Conservation (phyloP, 2,797 vertebrate species). For the Threskiornis aethiopicus region DNA sequence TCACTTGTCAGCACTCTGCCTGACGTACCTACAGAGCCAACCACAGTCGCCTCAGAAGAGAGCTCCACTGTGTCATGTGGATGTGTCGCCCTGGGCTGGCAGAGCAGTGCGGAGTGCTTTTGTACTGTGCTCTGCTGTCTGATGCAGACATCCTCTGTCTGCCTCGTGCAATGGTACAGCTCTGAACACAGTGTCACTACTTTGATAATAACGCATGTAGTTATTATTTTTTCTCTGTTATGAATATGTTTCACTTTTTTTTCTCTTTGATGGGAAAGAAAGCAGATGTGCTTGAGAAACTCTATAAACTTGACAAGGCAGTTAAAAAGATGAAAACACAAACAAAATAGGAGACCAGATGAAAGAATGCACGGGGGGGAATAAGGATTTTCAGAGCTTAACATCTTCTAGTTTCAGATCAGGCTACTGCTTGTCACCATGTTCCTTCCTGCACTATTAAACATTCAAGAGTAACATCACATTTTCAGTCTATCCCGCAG, state of each 20-base stretch:
- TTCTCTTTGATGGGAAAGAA: not conserved
- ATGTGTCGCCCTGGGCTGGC: rapidly evolving
- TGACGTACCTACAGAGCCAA: not conserved
- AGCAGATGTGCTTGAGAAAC: not conserved
- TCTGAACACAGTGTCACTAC: not conserved
- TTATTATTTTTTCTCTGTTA: not conserved
- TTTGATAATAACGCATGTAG: not conserved
- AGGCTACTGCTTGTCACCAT: not conserved
- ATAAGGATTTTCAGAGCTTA: not conserved
- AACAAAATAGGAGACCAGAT: not conserved
- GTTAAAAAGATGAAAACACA: constrained; percentile 5
- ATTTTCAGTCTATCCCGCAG: constrained; percentile 3
- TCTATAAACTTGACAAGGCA: not conserved
- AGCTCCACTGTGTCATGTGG: rapidly evolving
- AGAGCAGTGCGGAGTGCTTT: not conserved
- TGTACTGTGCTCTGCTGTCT: not conserved
- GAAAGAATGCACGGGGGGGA: not conserved
- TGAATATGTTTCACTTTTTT: not conserved
- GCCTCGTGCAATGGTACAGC: rapidly evolving
- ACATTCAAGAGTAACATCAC: not conserved
- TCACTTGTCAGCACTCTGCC: not conserved
- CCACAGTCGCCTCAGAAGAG: rapidly evolving
- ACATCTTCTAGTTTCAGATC: not conserved
- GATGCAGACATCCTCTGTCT: not conserved
- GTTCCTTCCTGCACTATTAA: constrained; percentile 1